These are phyloP conservation scores for Brachyistius frenatus DNA, from an alignment of 2,113 vertebrate genomes.

Conservation along the genomic window DNA sequence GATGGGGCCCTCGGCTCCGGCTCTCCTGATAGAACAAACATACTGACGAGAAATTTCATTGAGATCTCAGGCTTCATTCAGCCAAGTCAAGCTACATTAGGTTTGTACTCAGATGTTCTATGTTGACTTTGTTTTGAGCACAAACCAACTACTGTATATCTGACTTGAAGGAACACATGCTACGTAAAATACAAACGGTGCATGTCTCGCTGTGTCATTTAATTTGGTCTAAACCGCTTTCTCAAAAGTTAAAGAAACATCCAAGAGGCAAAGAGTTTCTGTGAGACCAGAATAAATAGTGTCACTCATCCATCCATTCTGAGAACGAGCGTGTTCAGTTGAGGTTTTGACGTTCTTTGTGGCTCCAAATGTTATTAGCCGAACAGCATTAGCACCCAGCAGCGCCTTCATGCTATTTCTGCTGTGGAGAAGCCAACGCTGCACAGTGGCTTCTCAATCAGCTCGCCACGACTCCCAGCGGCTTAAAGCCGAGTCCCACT, in stretches of 20 bases:
- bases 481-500: conserved; percentile 56
- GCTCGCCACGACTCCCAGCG: conserved; percentile 53
- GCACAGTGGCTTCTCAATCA: conserved; percentile 62
- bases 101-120: conserved; percentile 43
- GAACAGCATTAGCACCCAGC: conserved; percentile 59
- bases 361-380: conserved; percentile 50
- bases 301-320: conserved; percentile 21
- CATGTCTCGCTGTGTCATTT: conserved; percentile 9
- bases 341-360: conserved; percentile 37
- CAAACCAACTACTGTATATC: conserved; percentile 42
- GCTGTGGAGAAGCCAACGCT: conserved; percentile 33
- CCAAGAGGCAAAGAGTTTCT: conserved; percentile 3
- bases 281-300: conserved; percentile 15
- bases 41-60: conserved; percentile 56
- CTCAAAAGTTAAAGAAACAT: conserved; percentile 24
- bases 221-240: conserved; percentile 25
- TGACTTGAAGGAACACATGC: conserved; percentile 27
- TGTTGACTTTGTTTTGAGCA: conserved; percentile 56
- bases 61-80: conserved; percentile 54
- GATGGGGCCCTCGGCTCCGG: conserved; percentile 49
- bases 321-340: conserved; percentile 21
- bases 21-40: conserved; percentile 43
- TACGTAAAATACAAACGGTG: conserved; percentile 13
- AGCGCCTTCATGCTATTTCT: conserved; percentile 34
- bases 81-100: conserved; percentile 64